Evolutionary conservation across 2,797 vertebrate species (phyloP).

Genomic region (Stomatorhinus walkeri): DNA sequence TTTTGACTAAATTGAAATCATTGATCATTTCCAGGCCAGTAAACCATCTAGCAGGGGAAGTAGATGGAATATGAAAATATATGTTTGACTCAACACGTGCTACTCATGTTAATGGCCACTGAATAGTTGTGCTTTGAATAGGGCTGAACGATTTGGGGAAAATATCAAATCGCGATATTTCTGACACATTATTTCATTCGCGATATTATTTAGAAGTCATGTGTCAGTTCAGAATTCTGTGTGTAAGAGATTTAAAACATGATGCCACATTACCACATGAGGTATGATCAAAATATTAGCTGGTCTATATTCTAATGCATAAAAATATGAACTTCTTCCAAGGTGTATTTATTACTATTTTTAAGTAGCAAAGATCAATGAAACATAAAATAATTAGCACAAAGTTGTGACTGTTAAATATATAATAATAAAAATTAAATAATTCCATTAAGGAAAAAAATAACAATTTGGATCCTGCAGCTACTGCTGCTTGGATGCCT

Average conservation of each 20-base stretch:
- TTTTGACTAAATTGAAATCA: not conserved
- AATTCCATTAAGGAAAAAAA: not conserved
- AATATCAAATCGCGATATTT: not conserved
- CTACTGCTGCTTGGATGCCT: not conserved
- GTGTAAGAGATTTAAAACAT: not conserved
- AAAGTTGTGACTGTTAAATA: not conserved
- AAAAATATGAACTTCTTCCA: not conserved
- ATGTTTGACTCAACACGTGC: not conserved
- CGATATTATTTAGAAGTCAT: not conserved
- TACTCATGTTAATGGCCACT: constrained; percentile 6
- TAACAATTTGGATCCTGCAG: not conserved
- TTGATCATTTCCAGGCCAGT: not conserved
- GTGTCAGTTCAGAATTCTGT: not conserved
- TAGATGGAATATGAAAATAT: constrained; percentile 4
- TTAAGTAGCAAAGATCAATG: not conserved
- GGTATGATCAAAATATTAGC: not conserved
- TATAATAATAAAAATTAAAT: not conserved
- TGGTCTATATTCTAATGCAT: not conserved
- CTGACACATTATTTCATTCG: not conserved
- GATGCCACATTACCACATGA: not conserved
- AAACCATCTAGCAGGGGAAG: not conserved
- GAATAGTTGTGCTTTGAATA: not conserved
- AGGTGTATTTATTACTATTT: not conserved
- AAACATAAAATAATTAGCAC: not conserved
- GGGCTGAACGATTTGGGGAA: not conserved